phyloP scores from a whole-genome alignment of 2,797 vertebrate species.

The Ficedula albicollis region DNA sequence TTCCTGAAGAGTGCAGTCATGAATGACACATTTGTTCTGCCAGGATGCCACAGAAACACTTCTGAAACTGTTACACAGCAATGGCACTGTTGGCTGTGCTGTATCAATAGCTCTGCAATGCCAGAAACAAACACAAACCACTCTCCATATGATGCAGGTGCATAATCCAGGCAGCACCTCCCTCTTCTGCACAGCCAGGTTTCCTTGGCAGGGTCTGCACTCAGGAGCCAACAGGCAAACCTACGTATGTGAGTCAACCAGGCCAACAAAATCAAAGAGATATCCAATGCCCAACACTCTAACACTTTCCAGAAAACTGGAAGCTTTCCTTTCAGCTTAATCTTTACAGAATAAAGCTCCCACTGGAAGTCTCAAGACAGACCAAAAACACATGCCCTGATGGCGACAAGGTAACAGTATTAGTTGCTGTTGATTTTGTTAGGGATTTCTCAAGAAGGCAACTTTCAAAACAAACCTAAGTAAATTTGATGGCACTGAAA shows the following conservation, averaged over 20 bases:
- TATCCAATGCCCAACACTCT: not conserved
- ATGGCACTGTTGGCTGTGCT: not conserved
- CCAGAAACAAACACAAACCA: not conserved
- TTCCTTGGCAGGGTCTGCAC: not conserved
- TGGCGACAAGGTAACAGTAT: not conserved
- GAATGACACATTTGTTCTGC: not conserved
- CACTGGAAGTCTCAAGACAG: not conserved
- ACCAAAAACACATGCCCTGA: accelerated
- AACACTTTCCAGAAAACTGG: not conserved
- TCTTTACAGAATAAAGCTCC: not conserved
- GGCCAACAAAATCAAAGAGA: not conserved
- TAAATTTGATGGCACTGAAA: not conserved
- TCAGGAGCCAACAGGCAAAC: not conserved
- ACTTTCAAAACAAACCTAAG: not conserved
- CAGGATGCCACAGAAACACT: not conserved
- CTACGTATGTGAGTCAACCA: not conserved
- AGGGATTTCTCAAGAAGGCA: not conserved
- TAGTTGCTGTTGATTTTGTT: not conserved
- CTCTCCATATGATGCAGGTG: not conserved
- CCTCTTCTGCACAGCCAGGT: not conserved
- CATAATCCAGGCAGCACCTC: not conserved
- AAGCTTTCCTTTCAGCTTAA: not conserved
- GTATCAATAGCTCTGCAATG: not conserved
- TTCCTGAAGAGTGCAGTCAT: not conserved
- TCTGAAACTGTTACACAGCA: not conserved